Conservation (phyloP, 2,888 invertebrate species). For the Achlya flavicornis region DNA sequence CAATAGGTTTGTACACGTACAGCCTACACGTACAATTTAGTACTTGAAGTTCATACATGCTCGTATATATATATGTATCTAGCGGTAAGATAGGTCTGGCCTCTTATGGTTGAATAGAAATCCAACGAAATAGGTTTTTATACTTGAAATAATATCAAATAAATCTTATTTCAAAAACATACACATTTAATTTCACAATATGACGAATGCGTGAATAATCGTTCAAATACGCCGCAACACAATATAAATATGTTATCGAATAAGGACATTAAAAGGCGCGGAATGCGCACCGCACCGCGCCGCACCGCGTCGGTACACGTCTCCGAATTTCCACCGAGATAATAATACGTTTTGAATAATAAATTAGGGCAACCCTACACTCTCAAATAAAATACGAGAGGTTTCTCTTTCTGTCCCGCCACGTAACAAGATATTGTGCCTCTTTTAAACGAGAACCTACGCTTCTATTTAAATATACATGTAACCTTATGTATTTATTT, state of each 20-base stretch:
- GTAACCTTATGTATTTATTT: no score
- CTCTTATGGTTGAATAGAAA: not conserved
- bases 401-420: not conserved
- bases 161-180: not conserved
- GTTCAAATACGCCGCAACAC: not conserved
- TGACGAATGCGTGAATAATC: not conserved
- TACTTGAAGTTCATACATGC: not conserved
- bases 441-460: not conserved
- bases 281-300: not conserved
- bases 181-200: not conserved
- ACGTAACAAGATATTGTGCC: not conserved
- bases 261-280: not conserved
- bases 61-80: not conserved
- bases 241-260: not conserved
- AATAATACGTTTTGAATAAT: constrained; percentile 6
- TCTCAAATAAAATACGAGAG: constrained; percentile 3
- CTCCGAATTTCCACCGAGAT: constrained; percentile 1
- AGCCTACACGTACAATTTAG: not conserved
- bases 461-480: not conserved
- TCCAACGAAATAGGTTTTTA: not conserved
- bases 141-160: not conserved
- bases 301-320: not conserved
- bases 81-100: not conserved
- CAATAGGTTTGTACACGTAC: constrained; percentile 1
- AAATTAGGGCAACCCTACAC: not conserved